These are phyloP conservation scores for Pimpla rufipes DNA, from an alignment of 2,888 invertebrate species.

Conservation along the genomic window DNA sequence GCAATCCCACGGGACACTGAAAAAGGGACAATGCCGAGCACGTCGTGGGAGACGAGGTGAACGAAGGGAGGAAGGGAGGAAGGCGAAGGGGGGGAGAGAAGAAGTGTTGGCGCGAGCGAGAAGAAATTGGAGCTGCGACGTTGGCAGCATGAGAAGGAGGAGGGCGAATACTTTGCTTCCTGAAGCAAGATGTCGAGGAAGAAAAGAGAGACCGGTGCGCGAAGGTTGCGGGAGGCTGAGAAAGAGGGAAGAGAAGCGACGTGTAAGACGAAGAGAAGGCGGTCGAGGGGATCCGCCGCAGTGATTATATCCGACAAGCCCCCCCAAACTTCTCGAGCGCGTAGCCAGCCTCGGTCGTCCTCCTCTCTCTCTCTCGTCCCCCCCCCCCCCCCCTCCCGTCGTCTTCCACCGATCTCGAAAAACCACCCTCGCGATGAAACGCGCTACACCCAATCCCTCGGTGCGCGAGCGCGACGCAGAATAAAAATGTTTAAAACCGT, in stretches of 20 bases:
- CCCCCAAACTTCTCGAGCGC: constrained; percentile 76
- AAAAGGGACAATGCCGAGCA: constrained; percentile 82
- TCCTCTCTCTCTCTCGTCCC: constrained; percentile 41
- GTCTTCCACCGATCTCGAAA: constrained; percentile 35
- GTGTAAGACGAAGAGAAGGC: constrained; percentile 63
- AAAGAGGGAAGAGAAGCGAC: constrained; percentile 52
- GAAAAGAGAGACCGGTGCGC: constrained; percentile 50
- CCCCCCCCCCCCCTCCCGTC: not conserved
- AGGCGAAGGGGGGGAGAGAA: constrained; percentile 51
- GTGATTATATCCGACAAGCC: constrained; percentile 83
- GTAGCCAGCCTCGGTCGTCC: constrained; percentile 31
- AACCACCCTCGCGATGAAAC: constrained; percentile 57
- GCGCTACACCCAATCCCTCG: constrained; percentile 53
- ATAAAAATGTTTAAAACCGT: constrained; percentile 81
- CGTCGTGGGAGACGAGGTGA: constrained; percentile 74
- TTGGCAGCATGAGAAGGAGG: constrained; percentile 44
- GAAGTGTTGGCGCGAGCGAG: constrained; percentile 60
- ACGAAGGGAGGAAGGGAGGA: constrained; percentile 59
- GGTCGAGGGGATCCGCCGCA: constrained; percentile 72
- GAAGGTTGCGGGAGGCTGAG: constrained; percentile 29
- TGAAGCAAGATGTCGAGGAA: constrained; percentile 59
- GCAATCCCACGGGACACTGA: constrained; percentile 82
- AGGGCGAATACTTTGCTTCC: constrained; percentile 43
- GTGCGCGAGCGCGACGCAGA: constrained; percentile 71
- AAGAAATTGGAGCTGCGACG: constrained; percentile 65